phyloP scores from a whole-genome alignment of 2,113 vertebrate species.

The Pygoscelis antarcticus region DNA sequence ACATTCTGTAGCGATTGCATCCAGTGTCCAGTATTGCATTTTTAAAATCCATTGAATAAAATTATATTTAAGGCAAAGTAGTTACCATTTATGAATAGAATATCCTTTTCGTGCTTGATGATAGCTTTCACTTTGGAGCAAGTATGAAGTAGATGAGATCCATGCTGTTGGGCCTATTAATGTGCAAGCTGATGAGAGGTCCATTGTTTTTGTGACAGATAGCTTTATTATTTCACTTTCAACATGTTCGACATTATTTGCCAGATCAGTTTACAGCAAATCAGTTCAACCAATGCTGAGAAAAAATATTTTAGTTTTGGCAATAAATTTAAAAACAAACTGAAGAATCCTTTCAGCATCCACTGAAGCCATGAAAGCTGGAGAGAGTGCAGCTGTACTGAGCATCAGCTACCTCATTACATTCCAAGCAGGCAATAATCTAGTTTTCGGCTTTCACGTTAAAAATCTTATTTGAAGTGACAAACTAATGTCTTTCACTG shows the following conservation, averaged over 20 bases:
- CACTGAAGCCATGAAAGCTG: background rate
- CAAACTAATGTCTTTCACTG: background rate
- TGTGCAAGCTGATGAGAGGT: background rate
- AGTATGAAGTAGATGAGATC: background rate
- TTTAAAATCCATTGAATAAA: constrained; percentile 24
- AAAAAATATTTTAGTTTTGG: background rate
- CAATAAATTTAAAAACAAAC: background rate
- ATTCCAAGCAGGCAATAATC: background rate
- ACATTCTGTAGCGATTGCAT: background rate
- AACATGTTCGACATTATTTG: constrained; percentile 27
- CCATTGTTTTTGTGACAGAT: background rate
- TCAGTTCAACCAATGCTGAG: constrained; percentile 2
- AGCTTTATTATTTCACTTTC: constrained; percentile 29
- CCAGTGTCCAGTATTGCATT: background rate
- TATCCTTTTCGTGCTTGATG: background rate
- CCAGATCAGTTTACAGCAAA: constrained; percentile 34
- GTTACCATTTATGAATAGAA: constrained; percentile 16
- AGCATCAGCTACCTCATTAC: background rate
- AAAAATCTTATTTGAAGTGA: background rate
- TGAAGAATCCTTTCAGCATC: background rate
- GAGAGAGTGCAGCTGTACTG: background rate
- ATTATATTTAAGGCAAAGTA: background rate
- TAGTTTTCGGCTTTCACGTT: background rate
- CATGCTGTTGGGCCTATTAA: background rate
- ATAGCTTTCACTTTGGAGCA: background rate